Evolutionary conservation across 2,113 vertebrate species (phyloP).

Genomic region (Oryzias celebensis): DNA sequence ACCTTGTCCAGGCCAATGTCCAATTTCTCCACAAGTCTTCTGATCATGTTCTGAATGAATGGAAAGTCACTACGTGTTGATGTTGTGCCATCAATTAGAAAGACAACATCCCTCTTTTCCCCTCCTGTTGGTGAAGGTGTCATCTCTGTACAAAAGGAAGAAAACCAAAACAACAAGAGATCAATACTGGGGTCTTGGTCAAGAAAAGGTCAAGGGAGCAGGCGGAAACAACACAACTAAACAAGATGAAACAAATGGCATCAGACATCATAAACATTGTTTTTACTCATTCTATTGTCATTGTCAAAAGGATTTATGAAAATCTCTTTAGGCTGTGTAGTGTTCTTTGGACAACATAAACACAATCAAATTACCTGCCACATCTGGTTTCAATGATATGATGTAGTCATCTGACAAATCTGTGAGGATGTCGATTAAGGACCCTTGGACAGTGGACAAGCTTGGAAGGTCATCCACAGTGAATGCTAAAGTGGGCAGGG

Average conservation of each 20-base stretch:
- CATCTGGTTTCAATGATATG: slow-evolving; percentile 49
- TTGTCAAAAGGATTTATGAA: too few species aligned
- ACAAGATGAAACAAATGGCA: too few species aligned
- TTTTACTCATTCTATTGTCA: too few species aligned
- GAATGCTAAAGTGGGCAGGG: slow-evolving; percentile 80
- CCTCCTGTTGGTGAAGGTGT: slow-evolving; percentile 41
- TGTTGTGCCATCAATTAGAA: slow-evolving; percentile 90
- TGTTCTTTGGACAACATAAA: neutral
- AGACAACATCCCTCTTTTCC: slow-evolving; percentile 87
- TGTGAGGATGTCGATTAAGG: slow-evolving; percentile 68
- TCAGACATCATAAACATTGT: too few species aligned
- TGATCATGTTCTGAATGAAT: slow-evolving; percentile 81
- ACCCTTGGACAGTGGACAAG: slow-evolving; percentile 79
- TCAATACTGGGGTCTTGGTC: neutral
- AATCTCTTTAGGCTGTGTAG: neutral
- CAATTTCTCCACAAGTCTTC: slow-evolving; percentile 81
- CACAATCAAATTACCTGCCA: slow-evolving; percentile 56
- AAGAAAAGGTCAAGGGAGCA: neutral
- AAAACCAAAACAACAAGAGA: slow-evolving; percentile 9
- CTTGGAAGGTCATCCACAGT: slow-evolving; percentile 83
- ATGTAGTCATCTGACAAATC: slow-evolving; percentile 75
- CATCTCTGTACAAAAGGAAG: slow-evolving; percentile 44
- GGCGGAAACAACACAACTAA: neutral
- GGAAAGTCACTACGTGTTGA: slow-evolving; percentile 78
- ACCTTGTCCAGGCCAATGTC: slow-evolving; percentile 87